Evolutionary conservation across 2,888 invertebrate species (phyloP).

Genomic region (Calliopum simillimum): DNA sequence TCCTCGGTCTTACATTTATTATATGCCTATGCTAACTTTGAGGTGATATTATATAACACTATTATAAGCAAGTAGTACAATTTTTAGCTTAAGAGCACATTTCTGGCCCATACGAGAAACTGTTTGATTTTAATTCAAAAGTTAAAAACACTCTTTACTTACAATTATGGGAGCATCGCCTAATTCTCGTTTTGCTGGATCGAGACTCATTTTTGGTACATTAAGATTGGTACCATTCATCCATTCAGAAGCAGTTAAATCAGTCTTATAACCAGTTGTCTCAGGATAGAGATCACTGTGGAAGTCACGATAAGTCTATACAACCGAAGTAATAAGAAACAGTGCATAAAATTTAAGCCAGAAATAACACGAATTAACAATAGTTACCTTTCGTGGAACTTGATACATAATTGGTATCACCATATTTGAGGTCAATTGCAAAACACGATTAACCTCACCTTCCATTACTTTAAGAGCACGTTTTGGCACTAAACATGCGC

Average conservation of each 20-base stretch:
- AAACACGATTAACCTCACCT: conserved; percentile 92
- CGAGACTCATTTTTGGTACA: conserved; percentile 85
- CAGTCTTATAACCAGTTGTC: conserved; percentile 83
- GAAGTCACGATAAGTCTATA: conserved; percentile 94
- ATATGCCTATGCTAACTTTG: too few relatives aligned
- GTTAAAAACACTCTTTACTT: too few relatives aligned
- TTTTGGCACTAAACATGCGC: conserved; percentile 92
- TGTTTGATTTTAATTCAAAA: too few relatives aligned
- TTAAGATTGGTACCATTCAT: conserved; percentile 79
- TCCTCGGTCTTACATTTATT: too few relatives aligned
- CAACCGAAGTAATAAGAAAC: conserved; percentile 37
- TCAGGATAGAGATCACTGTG: conserved; percentile 95
- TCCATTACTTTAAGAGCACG: conserved; percentile 95
- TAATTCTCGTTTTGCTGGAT: conserved; percentile 78
- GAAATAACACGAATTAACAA: background rate
- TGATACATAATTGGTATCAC: conserved; percentile 96
- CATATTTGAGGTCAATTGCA: conserved; percentile 86
- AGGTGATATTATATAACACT: too few relatives aligned
- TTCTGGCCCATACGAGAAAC: too few relatives aligned
- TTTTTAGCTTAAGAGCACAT: too few relatives aligned
- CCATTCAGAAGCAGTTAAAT: conserved; percentile 86
- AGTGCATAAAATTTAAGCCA: background rate
- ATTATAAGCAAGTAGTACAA: too few relatives aligned
- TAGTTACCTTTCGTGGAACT: conserved; percentile 87
- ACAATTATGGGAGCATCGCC: conserved; percentile 75